Conservation (phyloP, 2,888 invertebrate genomes). For the Limnephilus lunatus region DNA sequence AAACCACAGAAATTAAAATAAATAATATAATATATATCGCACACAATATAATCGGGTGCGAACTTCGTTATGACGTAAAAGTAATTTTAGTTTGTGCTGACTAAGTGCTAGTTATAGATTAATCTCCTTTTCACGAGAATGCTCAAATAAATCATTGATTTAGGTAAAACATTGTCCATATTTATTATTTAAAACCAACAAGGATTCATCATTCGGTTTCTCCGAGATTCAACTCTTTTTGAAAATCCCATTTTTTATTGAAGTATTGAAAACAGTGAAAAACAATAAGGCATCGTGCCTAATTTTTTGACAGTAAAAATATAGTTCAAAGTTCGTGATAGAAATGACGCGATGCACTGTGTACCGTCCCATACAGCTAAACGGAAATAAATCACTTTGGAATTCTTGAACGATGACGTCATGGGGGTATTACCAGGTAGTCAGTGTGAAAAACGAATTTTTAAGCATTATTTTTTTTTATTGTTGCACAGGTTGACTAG, state of each 20-base stretch:
- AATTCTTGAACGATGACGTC: too few relatives aligned
- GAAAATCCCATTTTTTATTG: not conserved
- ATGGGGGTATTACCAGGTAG: too few relatives aligned
- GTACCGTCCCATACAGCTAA: too few relatives aligned
- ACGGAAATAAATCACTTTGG: too few relatives aligned
- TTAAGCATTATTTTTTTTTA: too few relatives aligned
- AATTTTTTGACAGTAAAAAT: not conserved
- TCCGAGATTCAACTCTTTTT: not conserved
- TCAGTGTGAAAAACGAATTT: too few relatives aligned
- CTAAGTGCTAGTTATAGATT: not conserved
- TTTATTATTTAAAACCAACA: too few relatives aligned
- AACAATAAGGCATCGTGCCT: not conserved
- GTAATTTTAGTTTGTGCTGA: not conserved
- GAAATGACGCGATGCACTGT: not conserved
- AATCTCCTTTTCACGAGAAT: not conserved
- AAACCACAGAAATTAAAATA: not conserved
- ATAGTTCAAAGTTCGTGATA: not conserved
- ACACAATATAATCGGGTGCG: not conserved
- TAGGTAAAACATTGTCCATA: too few relatives aligned
- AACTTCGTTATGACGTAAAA: not conserved
- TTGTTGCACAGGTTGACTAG: too few relatives aligned
- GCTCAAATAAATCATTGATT: not conserved
- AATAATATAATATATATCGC: not conserved
- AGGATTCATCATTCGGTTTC: not conserved
- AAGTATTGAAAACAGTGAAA: not conserved